Base-by-base conservation (phyloP, 64 coral and sea anemone species). In the Acropora yongei region DNA sequence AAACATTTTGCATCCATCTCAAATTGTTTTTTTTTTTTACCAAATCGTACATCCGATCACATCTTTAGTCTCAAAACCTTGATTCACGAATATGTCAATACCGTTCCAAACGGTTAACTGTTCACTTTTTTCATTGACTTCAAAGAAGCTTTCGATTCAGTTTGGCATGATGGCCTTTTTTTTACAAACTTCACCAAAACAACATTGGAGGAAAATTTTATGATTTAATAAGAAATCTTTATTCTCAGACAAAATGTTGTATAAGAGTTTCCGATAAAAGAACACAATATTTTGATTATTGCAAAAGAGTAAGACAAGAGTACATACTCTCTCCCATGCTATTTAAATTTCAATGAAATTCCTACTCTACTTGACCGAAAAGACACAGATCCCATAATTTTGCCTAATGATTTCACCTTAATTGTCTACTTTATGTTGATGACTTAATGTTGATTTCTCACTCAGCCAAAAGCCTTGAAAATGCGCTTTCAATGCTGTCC, bases 401-500 rank as follows among this genome's bases (percentile, higher is more conserved):
- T 68, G 12, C 63, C 63, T 68, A n/a, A 68, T n/a, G 63, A 13
- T 68, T n/a, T 68, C 3, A 18, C 3, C 11, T 68, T 68, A 68
- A 68, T n/a, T 68, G 63, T 68, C 63, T 67, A 13, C 63, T 68
- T 1, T 55, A 82, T 61, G 80, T 19, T 4, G 80, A 58, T n/a
- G 40, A 82, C 61, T 82, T 82, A 82, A 9, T 82, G 11, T 43
- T 55, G 0, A 63, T 82, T 82, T 82, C 80, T 17, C 80, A 82
- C 80, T 51, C 80, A 6, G 53, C 53, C 61, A 61, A 49, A 82
- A 50, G 80, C 40, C 43, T 63, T n/a, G 20, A 80, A 80, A 43
- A 41, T n/a, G 51, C 45, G 7, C 44, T 80, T 12, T 8, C 30
- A 5, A 80, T n/a, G 6, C 30, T 80, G 16, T 50, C 77, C 51